Conservation (phyloP, 1,140 invertebrate species). For the Caerostris darwini region DNA sequence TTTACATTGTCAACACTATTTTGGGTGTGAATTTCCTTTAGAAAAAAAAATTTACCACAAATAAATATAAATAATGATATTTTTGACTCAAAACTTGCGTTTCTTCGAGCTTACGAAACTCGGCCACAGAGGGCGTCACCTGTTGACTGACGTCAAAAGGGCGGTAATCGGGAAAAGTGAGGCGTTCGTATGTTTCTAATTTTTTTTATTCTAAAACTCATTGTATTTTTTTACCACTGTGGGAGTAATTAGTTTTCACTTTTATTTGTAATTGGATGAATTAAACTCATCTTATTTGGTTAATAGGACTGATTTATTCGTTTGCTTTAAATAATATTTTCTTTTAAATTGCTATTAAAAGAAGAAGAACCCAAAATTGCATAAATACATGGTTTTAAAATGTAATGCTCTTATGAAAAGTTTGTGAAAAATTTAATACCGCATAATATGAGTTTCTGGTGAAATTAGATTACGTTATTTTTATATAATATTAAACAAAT, state of each 20-base stretch:
- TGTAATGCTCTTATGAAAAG: too few species aligned
- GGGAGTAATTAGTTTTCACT: conserved; percentile 67
- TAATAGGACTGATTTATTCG: too few species aligned
- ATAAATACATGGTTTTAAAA: too few species aligned
- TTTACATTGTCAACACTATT: conserved; percentile 24
- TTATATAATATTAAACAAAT: too few species aligned
- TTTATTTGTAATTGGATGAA: not conserved
- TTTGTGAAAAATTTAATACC: too few species aligned
- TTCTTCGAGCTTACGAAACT: conserved; percentile 66
- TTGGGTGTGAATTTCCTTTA: conserved; percentile 49
- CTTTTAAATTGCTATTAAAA: too few species aligned
- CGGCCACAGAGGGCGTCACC: conserved; percentile 74
- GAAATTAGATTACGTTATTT: too few species aligned
- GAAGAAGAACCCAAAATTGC: too few species aligned
- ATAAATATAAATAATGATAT: conserved; percentile 33
- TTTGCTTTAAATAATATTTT: too few species aligned
- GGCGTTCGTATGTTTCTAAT: not conserved
- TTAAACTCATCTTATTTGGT: not conserved
- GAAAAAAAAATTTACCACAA: not conserved
- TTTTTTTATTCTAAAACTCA: not conserved
- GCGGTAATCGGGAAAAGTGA: conserved; percentile 20
- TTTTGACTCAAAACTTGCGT: not conserved
- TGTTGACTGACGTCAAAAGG: conserved; percentile 36
- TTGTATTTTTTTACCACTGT: not conserved
- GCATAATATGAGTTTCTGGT: too few species aligned